Evolutionary conservation across 2,113 vertebrate genomes (phyloP).

Genomic region (Saimiri boliviensis): DNA sequence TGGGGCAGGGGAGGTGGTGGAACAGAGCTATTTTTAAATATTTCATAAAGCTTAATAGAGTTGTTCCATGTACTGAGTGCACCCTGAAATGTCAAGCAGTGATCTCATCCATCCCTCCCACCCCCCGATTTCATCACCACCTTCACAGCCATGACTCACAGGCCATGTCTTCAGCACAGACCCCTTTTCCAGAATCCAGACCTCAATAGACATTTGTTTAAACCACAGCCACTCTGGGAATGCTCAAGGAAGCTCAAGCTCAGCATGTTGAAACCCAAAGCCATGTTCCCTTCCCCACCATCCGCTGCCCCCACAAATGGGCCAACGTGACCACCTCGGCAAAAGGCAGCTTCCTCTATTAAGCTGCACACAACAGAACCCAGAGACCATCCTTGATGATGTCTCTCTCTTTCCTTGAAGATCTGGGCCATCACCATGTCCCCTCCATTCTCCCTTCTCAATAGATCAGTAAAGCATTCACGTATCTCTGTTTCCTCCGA

Average conservation of each 20-base stretch:
- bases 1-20: background rate
- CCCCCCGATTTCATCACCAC: background rate
- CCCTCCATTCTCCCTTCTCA: background rate
- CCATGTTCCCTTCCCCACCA: accelerated
- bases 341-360: background rate
- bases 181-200: background rate
- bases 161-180: background rate
- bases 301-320: accelerated
- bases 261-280: background rate
- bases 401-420: background rate
- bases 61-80: background rate
- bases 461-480: background rate
- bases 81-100: slow-evolving; percentile 23
- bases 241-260: no score
- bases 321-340: background rate
- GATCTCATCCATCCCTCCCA: background rate
- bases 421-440: no score
- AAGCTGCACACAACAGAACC: background rate
- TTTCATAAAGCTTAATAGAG: background rate
- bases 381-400: background rate
- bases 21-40: slow-evolving; percentile 16
- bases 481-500: background rate
- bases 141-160: background rate
- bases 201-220: background rate
- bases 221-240: background rate